These are phyloP conservation scores for Trissonchulus sp. DNA, from an alignment of 2,888 invertebrate species.

Conservation along the genomic window DNA sequence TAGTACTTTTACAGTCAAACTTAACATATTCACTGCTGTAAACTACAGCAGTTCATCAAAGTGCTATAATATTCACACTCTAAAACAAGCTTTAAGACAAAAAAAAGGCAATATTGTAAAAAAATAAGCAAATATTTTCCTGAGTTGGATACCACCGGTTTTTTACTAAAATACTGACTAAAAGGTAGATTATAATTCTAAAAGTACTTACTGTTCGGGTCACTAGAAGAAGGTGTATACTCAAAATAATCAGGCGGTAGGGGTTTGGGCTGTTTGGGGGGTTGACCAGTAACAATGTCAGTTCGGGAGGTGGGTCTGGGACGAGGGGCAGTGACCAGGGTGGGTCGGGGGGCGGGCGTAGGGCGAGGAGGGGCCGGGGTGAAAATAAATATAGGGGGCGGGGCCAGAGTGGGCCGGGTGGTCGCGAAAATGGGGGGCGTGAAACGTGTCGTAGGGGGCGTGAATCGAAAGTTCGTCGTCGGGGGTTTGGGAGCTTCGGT, in stretches of 20 bases:
- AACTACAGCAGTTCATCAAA: no score
- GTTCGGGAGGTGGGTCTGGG: background rate
- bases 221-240: background rate
- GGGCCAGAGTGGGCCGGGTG: background rate
- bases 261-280: constrained; percentile 12
- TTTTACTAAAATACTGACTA: no score
- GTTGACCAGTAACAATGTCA: constrained; percentile 21
- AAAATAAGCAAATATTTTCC: no score
- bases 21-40: no score
- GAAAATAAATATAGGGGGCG: constrained; percentile 4
- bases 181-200: no score
- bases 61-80: no score
- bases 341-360: background rate
- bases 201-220: constrained; percentile 24
- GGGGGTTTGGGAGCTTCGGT: background rate
- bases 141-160: no score
- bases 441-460: background rate
- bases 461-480: background rate
- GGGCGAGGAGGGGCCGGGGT: constrained; percentile 7
- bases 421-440: background rate
- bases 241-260: background rate
- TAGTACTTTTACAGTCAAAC: no score
- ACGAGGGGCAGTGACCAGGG: background rate
- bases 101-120: no score
- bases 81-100: no score